Conservation (phyloP, 2,113 vertebrate genomes). For the Anseranas semipalmata region DNA sequence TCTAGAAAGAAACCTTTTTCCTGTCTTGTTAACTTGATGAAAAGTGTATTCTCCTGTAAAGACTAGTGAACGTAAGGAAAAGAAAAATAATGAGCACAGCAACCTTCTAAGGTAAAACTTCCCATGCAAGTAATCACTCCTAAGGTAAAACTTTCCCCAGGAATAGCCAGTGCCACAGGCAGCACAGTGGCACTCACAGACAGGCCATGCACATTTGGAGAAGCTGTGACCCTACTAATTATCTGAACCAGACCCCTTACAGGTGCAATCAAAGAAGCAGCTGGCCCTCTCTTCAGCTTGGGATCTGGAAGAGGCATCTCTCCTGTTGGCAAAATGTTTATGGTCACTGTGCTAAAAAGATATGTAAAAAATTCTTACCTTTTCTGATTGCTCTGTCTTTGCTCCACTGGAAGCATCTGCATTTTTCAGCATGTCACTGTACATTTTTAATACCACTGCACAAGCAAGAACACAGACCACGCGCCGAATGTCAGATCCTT, state of each 20-base stretch:
- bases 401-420: not conserved
- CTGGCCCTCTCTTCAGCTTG: not conserved
- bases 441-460: constrained; percentile 41
- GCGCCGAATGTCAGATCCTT: constrained; percentile 60
- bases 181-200: not conserved
- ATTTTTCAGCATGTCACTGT: constrained; percentile 29
- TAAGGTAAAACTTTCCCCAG: not conserved
- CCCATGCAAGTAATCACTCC: not conserved
- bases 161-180: not conserved
- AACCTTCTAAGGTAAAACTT: not conserved
- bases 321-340: not conserved
- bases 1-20: not conserved
- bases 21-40: not conserved
- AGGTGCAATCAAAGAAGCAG: not conserved
- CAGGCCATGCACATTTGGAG: not conserved
- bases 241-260: not conserved
- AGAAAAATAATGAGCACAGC: not conserved
- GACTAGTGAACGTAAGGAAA: not conserved
- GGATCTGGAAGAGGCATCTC: not conserved
- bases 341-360: not conserved
- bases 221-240: not conserved
- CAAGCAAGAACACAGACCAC: constrained; percentile 62
- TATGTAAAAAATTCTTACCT: not conserved
- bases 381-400: not conserved
- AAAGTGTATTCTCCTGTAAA: not conserved